A percentile compares a stretch with the other conserved stretches of the same genome.
Evolutionary conservation across 2,888 invertebrate genomes (phyloP).

Genomic region (Ophraella communa): DNA sequence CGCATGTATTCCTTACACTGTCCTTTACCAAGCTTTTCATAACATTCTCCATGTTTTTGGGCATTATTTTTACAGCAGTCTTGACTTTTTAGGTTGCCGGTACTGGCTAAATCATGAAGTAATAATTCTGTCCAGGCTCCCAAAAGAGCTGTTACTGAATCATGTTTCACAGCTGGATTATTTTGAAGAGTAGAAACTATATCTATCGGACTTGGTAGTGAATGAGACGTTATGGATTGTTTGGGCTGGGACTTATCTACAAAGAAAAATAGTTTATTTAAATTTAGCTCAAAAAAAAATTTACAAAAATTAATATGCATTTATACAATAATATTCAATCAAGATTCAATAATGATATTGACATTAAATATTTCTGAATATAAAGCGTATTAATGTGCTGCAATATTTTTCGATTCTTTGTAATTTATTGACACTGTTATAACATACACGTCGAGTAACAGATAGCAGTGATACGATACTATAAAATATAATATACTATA

Average conservation of each 20-base stretch:
- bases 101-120: constrained; percentile 74
- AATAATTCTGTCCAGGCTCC: constrained; percentile 83
- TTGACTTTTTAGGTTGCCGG: constrained; percentile 67
- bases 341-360: too few species aligned
- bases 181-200: constrained; percentile 67
- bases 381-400: too few species aligned
- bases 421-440: too few species aligned
- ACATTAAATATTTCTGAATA: too few species aligned
- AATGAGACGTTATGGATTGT: constrained; percentile 64
- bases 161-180: constrained; percentile 68
- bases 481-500: too few species aligned
- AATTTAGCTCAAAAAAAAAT: too few species aligned
- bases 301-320: too few species aligned
- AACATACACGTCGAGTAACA: too few species aligned
- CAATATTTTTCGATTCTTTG: too few species aligned
- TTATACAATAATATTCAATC: too few species aligned
- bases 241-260: constrained; percentile 62
- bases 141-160: constrained; percentile 77
- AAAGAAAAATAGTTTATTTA: constrained; percentile 26
- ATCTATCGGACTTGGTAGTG: constrained; percentile 68
- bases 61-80: constrained; percentile 58
- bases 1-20: constrained; percentile 73
- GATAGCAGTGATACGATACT: too few species aligned
- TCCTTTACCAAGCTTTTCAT: constrained; percentile 58
- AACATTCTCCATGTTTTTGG: constrained; percentile 65